These are phyloP conservation scores for Lasioglossum pauxillum DNA, from an alignment of 2,888 invertebrate genomes.

Conservation along the genomic window DNA sequence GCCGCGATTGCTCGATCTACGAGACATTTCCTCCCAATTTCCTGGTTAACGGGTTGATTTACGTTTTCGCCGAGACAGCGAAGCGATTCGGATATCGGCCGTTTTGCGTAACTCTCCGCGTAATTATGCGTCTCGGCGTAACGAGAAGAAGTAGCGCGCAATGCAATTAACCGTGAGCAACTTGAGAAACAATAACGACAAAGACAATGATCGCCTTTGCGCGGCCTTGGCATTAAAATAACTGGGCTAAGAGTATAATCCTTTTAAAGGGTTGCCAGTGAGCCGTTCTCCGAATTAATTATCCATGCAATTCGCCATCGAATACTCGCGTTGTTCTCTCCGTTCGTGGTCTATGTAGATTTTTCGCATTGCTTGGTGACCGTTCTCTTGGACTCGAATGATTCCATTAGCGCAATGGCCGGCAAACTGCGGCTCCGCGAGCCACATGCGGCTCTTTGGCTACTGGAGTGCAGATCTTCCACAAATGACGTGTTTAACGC, in stretches of 20 bases:
- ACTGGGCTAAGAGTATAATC: not conserved
- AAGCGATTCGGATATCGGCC: not conserved
- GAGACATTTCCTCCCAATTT: not conserved
- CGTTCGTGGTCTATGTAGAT: not conserved
- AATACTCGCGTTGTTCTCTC: not conserved
- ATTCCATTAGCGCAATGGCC: too few relatives aligned
- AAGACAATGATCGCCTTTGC: conserved; percentile 18
- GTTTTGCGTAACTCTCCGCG: not conserved
- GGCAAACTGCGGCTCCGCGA: too few relatives aligned
- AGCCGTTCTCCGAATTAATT: not conserved
- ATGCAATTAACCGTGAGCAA: not conserved
- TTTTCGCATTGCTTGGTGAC: too few relatives aligned
- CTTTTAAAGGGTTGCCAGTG: not conserved
- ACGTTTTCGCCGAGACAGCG: not conserved
- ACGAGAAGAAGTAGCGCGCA: not conserved
- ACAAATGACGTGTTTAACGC: too few relatives aligned
- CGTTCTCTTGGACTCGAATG: too few relatives aligned
- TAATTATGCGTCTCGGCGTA: not conserved
- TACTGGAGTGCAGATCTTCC: too few relatives aligned
- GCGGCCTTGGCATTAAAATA: not conserved
- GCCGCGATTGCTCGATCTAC: not conserved
- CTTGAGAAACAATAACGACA: not conserved
- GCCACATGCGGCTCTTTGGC: too few relatives aligned
- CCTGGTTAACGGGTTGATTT: not conserved
- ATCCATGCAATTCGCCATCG: not conserved